Conservation (phyloP, 2,888 invertebrate species). For the Anorthoa munda region DNA sequence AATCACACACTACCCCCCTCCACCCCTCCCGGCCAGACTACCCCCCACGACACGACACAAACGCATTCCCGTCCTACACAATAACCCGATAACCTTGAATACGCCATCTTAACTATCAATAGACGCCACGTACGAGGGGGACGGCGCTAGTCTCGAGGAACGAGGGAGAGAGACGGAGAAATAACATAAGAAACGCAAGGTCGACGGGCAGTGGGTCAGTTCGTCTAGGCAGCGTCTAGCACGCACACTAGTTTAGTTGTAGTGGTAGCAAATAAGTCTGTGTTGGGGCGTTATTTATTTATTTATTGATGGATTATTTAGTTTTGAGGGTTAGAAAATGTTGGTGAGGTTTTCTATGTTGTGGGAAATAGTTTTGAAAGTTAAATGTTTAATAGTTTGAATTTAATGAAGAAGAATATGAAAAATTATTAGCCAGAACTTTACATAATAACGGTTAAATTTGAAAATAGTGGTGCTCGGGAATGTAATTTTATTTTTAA, state of each 20-base stretch:
- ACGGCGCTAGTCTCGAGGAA: constrained; percentile 64
- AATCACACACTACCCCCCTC: constrained; percentile 33
- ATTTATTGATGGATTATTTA: background rate
- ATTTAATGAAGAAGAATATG: background rate
- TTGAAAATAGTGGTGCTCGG: background rate
- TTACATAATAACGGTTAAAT: background rate
- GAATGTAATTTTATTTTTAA: too few species aligned
- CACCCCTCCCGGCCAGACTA: constrained; percentile 18
- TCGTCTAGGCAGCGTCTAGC: constrained; percentile 89
- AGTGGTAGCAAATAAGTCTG: constrained; percentile 72
- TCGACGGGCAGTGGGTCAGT: constrained; percentile 89
- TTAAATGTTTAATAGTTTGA: background rate
- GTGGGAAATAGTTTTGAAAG: constrained; percentile 10
- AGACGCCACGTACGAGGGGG: constrained; percentile 80
- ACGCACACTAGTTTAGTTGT: constrained; percentile 82
- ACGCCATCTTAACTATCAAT: constrained; percentile 84
- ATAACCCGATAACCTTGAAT: constrained; percentile 69
- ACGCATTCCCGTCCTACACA: constrained; percentile 56
- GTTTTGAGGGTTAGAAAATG: background rate
- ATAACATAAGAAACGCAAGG: constrained; percentile 90
- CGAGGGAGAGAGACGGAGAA: constrained; percentile 78
- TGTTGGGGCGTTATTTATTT: constrained; percentile 7
- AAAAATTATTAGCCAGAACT: background rate
- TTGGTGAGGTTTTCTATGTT: background rate
- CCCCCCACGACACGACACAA: constrained; percentile 27